Conservation (phyloP, 2,797 vertebrate genomes). For the Urosaurus nigricauda region DNA sequence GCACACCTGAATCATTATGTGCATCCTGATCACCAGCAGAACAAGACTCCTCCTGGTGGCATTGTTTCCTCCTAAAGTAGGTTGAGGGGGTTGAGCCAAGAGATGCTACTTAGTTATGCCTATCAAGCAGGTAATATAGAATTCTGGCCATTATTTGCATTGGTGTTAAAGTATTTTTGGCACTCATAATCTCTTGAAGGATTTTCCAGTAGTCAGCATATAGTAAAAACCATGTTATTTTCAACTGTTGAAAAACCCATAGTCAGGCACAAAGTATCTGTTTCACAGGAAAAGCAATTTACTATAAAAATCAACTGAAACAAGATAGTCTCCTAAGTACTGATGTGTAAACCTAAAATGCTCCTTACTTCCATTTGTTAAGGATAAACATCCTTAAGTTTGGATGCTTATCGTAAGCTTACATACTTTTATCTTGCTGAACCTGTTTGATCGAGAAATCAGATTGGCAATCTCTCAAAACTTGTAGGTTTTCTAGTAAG, state of each 20-base stretch:
- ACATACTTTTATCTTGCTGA: conserved; percentile 35
- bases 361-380: conserved; percentile 21
- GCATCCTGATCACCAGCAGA: too few species aligned
- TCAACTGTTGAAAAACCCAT: conserved; percentile 22
- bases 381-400: conserved; percentile 34
- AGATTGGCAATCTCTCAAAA: neutral
- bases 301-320: conserved; percentile 39
- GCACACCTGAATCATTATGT: too few species aligned
- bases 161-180: neutral
- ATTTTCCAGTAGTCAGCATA: neutral
- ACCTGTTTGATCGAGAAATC: conserved; percentile 34
- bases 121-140: too few species aligned
- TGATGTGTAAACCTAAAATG: conserved; percentile 36
- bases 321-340: conserved; percentile 33
- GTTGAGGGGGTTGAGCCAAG: too few species aligned
- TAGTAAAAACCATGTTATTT: conserved; percentile 7
- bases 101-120: too few species aligned
- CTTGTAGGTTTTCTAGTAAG: neutral
- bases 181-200: conserved; percentile 5
- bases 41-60: too few species aligned
- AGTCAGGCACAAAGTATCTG: conserved; percentile 26
- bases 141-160: neutral
- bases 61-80: too few species aligned
- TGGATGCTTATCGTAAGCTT: conserved; percentile 38
- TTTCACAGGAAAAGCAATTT: conserved; percentile 29